Evolutionary conservation across 1,140 invertebrate species (phyloP).

Genomic region (Eufriesea mexicana): DNA sequence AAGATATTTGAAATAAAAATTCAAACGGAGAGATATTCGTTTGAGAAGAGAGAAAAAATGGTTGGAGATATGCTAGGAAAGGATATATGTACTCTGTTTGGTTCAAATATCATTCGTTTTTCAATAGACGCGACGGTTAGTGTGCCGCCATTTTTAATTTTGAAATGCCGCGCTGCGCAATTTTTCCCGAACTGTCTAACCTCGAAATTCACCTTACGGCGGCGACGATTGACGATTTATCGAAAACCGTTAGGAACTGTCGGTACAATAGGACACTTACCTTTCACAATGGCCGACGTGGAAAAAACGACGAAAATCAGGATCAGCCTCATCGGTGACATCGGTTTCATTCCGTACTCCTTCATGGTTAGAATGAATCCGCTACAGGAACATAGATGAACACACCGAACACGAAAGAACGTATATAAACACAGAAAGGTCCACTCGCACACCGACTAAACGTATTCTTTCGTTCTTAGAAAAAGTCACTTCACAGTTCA

Average conservation of each 20-base stretch:
- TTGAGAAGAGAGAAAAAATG: too few relatives aligned
- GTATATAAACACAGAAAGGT: constrained; percentile 29
- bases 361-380: constrained; percentile 26
- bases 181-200: background rate
- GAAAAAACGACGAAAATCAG: constrained; percentile 36
- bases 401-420: constrained; percentile 40
- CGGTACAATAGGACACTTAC: background rate
- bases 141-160: background rate
- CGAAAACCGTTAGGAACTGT: background rate
- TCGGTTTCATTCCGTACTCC: constrained; percentile 42
- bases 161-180: background rate
- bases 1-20: too few relatives aligned
- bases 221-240: background rate
- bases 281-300: constrained; percentile 31
- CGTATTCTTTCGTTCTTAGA: background rate
- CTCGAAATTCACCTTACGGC: background rate
- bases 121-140: background rate
- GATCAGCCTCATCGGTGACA: constrained; percentile 39
- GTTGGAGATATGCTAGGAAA: too few relatives aligned
- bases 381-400: constrained; percentile 43
- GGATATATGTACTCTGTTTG: too few relatives aligned
- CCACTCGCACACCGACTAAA: constrained; percentile 12
- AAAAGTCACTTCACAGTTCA: constrained; percentile 12
- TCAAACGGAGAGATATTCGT: too few relatives aligned
- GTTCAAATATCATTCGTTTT: background rate